Evolutionary conservation across 1,140 invertebrate genomes (phyloP).

Genomic region (Megalonaias nervosa): DNA sequence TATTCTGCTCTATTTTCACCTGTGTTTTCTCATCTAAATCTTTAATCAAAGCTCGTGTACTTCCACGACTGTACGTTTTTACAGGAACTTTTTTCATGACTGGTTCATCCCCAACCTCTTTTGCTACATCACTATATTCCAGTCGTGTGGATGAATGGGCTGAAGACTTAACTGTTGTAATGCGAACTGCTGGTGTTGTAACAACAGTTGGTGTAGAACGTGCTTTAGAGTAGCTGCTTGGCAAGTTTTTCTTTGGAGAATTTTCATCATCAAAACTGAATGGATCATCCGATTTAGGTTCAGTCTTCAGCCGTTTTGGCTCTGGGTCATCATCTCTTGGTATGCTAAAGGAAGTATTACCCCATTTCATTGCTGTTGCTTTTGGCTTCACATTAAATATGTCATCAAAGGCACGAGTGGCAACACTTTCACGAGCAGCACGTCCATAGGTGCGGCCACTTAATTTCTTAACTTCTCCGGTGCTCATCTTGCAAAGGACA

Average conservation of each 20-base stretch:
- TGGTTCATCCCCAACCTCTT: constrained; percentile 24
- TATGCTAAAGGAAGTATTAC: constrained; percentile 33
- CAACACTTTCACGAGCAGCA: constrained; percentile 9
- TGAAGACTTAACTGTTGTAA: constrained; percentile 13
- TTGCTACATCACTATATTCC: constrained; percentile 1
- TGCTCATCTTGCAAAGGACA: neutral
- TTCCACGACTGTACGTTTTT: constrained; percentile 24
- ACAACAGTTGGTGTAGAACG: constrained; percentile 20
- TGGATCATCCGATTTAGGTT: constrained; percentile 21
- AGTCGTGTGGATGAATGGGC: neutral
- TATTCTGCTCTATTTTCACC: constrained; percentile 3
- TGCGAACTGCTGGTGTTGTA: constrained; percentile 29
- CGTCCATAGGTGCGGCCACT: constrained; percentile 44
- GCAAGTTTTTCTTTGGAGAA: constrained; percentile 28
- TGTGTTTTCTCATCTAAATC: constrained; percentile 6
- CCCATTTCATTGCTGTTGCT: constrained; percentile 28
- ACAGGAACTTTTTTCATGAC: constrained; percentile 21
- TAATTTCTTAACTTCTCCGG: constrained; percentile 35
- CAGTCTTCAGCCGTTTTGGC: constrained; percentile 6
- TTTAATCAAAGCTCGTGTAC: constrained; percentile 21
- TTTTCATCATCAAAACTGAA: constrained; percentile 35
- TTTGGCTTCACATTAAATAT: constrained; percentile 33
- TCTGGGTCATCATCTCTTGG: constrained; percentile 12
- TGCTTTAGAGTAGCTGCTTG: neutral
- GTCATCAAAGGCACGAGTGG: constrained; percentile 34